Base-by-base conservation (phyloP, 92 coral and sea anemone species). In the Hydrozoanthus gracilis region DNA sequence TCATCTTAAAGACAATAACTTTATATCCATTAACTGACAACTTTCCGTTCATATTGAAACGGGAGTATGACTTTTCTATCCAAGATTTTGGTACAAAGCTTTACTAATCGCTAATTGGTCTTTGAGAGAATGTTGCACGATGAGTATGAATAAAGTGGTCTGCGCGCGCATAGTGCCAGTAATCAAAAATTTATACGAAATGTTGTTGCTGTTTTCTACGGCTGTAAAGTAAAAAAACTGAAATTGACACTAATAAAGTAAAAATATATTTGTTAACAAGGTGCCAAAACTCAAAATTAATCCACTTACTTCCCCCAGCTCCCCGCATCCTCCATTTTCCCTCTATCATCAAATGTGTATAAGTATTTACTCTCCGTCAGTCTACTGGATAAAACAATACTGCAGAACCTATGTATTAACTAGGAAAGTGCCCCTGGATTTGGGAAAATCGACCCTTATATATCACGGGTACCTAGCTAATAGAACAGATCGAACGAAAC, bases 51-150 rank as follows among this genome's bases (percentile, higher is more conserved):
- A 7, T 62, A 47, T 56, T 64, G 55, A 79, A 61, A 9, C 15
- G 27, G 72, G 84, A n/a, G 17, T 27, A n/a, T 16, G 16, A 12
- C 0, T 13, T 27, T 64, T 61, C 47, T 62, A 10, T 61, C 6
- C 64, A 78, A 12, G 14, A 79, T 44, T 61, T 61, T 71, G 84
- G 71, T 47, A n/a, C 46, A 61, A 45, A 79, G 72, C 67, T 16
- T 79, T n/a, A 62, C 55, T 79, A 79, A 79, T 18, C 73, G 18
- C 84, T 79, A 79, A 80, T 70, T 27, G 45, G 6, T 65, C 46
- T 51, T 51, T 52, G 6, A 55, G 44, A 20, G 82, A 10, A 51
- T 27, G 39, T 27, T 55, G 50, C 7, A 76, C 62, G 14, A 77
- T 77, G 51, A 54, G 82, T 77, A 54, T 55, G 56, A 56, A 77